A percentile compares a stretch with the other conserved stretches of the same genome.
These are phyloP conservation scores for Gallinago solitaria DNA, from an alignment of 2,797 vertebrate species.

Conservation along the genomic window DNA sequence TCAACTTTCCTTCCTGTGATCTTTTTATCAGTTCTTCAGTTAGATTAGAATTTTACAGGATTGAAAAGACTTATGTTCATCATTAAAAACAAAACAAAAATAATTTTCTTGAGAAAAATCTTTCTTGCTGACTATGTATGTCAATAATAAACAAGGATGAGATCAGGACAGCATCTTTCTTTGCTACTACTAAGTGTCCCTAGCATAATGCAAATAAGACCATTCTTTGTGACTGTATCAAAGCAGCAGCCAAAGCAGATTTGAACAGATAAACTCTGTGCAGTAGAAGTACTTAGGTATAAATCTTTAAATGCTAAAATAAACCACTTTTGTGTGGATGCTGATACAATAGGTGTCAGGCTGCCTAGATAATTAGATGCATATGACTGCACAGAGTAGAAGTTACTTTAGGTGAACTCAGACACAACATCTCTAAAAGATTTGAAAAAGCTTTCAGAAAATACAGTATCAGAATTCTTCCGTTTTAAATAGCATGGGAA, in stretches of 20 bases:
- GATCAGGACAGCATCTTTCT: not conserved
- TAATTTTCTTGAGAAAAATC: not conserved
- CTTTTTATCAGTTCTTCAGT: slow-evolving; percentile 3
- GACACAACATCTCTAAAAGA: not conserved
- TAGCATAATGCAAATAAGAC: not conserved
- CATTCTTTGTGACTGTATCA: not conserved
- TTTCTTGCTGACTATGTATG: not conserved
- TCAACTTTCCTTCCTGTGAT: slow-evolving; percentile 31
- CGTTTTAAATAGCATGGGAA: not conserved
- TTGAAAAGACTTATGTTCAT: not conserved
- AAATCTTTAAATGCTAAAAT: not conserved
- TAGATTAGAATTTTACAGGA: not conserved
- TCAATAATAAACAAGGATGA: slow-evolving; percentile 12
- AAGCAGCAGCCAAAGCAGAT: not conserved
- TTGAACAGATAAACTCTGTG: not conserved
- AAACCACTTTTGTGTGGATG: not conserved
- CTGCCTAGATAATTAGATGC: not conserved
- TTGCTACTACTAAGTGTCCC: not conserved
- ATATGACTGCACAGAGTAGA: not conserved
- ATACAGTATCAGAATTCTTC: not conserved
- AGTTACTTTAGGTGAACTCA: not conserved
- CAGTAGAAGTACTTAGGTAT: not conserved
- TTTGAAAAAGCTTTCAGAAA: not conserved
- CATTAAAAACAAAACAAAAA: not conserved
- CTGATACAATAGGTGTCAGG: not conserved